Conservation (phyloP, 2,888 invertebrate genomes). For the Sphecodes monilicornis region DNA sequence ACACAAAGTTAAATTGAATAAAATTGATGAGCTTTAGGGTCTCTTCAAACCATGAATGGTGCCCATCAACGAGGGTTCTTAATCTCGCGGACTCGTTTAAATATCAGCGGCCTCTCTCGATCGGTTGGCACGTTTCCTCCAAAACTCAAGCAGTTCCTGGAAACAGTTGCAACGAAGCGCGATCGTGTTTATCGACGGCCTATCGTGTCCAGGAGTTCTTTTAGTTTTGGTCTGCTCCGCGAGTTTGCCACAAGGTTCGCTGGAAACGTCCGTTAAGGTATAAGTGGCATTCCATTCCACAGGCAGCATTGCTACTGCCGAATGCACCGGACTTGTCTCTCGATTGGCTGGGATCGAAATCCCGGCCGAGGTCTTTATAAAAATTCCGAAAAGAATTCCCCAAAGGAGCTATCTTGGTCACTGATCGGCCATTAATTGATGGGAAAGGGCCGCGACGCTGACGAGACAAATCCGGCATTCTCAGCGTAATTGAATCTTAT, state of each 20-base stretch:
- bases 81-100: background rate
- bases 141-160: conserved; percentile 13
- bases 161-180: conserved; percentile 46
- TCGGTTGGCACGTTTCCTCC: background rate
- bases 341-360: conserved; percentile 55
- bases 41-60: background rate
- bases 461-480: background rate
- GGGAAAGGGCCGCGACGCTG: background rate
- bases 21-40: background rate
- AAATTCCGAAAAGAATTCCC: conserved; percentile 43
- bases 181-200: conserved; percentile 48
- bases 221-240: conserved; percentile 44
- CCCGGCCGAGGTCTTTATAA: conserved; percentile 43
- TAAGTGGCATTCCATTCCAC: conserved; percentile 67
- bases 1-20: background rate
- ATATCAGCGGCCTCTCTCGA: background rate
- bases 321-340: conserved; percentile 40
- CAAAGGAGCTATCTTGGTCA: conserved; percentile 34
- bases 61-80: background rate
- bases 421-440: conserved; percentile 46
- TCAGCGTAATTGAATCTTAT: background rate
- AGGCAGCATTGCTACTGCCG: conserved; percentile 31
- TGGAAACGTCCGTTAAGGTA: conserved; percentile 68
- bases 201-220: conserved; percentile 39
- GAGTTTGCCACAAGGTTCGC: conserved; percentile 53